Evolutionary conservation across 2,888 invertebrate species (phyloP).

Genomic region (Nineta flava): DNA sequence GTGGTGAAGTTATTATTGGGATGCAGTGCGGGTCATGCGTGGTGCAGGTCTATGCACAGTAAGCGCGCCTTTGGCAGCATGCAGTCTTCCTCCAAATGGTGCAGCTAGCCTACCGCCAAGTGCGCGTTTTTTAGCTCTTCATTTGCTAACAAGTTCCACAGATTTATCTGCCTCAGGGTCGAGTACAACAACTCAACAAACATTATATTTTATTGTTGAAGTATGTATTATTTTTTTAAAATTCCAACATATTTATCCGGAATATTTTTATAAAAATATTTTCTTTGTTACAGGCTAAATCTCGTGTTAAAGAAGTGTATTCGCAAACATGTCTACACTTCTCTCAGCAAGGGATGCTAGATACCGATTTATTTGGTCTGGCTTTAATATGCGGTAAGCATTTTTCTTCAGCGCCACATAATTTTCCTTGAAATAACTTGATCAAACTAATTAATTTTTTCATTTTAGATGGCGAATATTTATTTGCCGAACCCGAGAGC

Average conservation of each 20-base stretch:
- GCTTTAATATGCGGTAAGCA: conserved; percentile 66
- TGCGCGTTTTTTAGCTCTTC: conserved; percentile 47
- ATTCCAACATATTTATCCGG: background rate
- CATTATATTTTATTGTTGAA: conserved; percentile 34
- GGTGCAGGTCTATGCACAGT: conserved; percentile 60
- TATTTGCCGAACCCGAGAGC: conserved; percentile 88
- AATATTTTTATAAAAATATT: background rate
- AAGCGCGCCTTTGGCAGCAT: conserved; percentile 67
- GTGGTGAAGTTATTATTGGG: conserved; percentile 24
- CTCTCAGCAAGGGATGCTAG: conserved; percentile 66
- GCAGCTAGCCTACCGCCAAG: conserved; percentile 35
- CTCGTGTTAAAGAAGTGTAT: conserved; percentile 69
- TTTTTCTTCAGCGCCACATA: background rate
- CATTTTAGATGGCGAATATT: conserved; percentile 83
- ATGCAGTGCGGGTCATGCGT: conserved; percentile 34
- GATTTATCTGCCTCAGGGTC: conserved; percentile 31
- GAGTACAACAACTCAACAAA: conserved; percentile 30
- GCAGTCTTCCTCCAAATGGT: conserved; percentile 37
- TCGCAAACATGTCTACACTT: conserved; percentile 66
- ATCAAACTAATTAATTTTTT: conserved; percentile 14
- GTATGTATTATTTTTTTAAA: conserved; percentile 15
- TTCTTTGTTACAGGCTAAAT: conserved; percentile 52
- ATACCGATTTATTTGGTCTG: conserved; percentile 73
- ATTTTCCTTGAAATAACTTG: background rate
- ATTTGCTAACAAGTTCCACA: conserved; percentile 37